Percentiles rank a stretch among this genome's conserved stretches.
These are phyloP conservation scores for Neopelma chrysocephalum DNA, from an alignment of 2,797 vertebrate species.

Conservation along the genomic window DNA sequence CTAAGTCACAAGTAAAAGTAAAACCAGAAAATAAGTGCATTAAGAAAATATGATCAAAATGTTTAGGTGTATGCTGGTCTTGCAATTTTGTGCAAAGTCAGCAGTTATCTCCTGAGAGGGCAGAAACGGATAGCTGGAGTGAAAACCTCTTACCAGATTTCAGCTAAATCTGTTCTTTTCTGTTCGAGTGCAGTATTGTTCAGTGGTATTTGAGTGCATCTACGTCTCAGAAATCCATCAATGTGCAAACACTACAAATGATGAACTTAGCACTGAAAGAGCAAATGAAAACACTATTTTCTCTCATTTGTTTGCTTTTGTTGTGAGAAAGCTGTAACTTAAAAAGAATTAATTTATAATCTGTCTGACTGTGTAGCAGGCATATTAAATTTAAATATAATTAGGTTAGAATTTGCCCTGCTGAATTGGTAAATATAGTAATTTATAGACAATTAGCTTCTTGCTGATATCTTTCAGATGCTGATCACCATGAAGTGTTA, in stretches of 20 bases:
- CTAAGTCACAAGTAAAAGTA: background rate
- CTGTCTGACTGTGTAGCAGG: background rate
- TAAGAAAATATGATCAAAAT: background rate
- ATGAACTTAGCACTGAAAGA: background rate
- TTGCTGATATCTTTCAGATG: slow-evolving; percentile 9
- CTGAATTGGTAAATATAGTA: background rate
- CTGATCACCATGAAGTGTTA: background rate
- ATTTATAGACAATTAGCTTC: slow-evolving; percentile 12
- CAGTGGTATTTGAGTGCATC: background rate
- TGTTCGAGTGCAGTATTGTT: background rate
- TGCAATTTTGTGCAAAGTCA: background rate
- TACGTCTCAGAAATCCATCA: background rate
- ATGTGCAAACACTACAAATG: background rate
- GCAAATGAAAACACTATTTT: background rate
- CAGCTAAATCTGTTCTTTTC: background rate
- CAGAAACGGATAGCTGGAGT: background rate
- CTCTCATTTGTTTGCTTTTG: slow-evolving; percentile 8
- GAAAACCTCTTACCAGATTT: background rate
- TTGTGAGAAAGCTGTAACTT: slow-evolving; percentile 17
- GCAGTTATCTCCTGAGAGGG: background rate
- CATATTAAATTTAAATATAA: slow-evolving; percentile 6
- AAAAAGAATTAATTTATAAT: background rate
- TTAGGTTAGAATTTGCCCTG: background rate
- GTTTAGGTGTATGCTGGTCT: background rate
- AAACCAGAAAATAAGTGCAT: background rate